phyloP scores from a whole-genome alignment of 2,113 vertebrate species.

The Gobio gobio region DNA sequence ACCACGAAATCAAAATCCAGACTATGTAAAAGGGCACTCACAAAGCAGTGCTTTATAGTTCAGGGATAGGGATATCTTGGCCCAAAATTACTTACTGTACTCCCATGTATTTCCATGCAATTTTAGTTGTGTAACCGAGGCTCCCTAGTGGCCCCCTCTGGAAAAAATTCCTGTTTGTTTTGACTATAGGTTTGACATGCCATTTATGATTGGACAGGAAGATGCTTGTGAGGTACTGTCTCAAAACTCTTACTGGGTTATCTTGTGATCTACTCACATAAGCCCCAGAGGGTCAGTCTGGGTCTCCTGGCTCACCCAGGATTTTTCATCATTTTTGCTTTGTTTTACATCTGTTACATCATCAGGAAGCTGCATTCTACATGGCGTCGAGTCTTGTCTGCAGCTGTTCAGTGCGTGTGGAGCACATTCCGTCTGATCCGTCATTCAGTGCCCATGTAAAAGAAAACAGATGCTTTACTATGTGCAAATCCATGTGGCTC shows the following conservation, averaged over 20 bases:
- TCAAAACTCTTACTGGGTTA: neutral
- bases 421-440: conserved; percentile 33
- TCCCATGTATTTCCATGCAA: neutral
- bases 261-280: neutral
- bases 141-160: neutral
- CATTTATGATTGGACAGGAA: neutral
- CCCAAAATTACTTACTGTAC: neutral
- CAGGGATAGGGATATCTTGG: neutral
- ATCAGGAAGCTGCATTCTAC: neutral
- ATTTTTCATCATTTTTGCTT: conserved; percentile 4
- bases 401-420: conserved; percentile 36
- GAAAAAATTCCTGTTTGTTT: neutral
- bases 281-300: neutral
- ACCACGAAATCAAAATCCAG: too few species aligned
- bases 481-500: conserved; percentile 19
- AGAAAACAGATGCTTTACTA: conserved; percentile 50
- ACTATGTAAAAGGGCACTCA: neutral
- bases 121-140: neutral
- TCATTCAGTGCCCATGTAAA: conserved; percentile 54
- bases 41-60: neutral
- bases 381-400: conserved; percentile 14
- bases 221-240: neutral
- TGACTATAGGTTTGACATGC: neutral
- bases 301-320: neutral
- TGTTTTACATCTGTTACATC: conserved; percentile 5